Conservation (phyloP, 2,888 invertebrate species). For the Zaprionus bogoriensis region DNA sequence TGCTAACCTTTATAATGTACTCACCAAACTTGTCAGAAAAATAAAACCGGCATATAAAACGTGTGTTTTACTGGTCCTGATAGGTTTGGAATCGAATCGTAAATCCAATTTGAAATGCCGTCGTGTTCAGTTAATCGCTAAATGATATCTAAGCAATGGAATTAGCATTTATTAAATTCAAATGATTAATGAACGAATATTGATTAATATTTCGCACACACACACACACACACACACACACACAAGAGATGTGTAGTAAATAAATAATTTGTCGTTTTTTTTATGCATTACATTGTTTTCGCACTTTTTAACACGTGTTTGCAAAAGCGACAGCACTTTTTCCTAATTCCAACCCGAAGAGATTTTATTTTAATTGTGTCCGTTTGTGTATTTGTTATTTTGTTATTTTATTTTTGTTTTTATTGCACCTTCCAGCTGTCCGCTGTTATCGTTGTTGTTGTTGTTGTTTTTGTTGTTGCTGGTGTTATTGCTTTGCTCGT, state of each 20-base stretch:
- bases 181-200: slow-evolving; percentile 53
- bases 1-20: slow-evolving; percentile 14
- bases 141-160: slow-evolving; percentile 39
- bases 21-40: slow-evolving; percentile 74
- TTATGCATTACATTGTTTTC: slow-evolving; percentile 46
- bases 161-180: slow-evolving; percentile 48
- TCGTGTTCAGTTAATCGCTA: slow-evolving; percentile 35
- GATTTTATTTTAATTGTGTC: slow-evolving; percentile 6
- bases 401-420: slow-evolving; percentile 17
- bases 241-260: slow-evolving; percentile 10
- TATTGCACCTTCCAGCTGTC: slow-evolving; percentile 24
- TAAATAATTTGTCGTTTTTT: slow-evolving; percentile 12
- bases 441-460: slow-evolving; percentile 13
- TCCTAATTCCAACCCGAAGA: neutral
- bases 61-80: slow-evolving; percentile 4
- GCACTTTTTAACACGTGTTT: slow-evolving; percentile 50
- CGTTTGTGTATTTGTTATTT: slow-evolving; percentile 15
- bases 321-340: slow-evolving; percentile 18
- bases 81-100: slow-evolving; percentile 28
- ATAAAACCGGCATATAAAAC: slow-evolving; percentile 61
- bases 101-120: slow-evolving; percentile 40
- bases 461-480: slow-evolving; percentile 19
- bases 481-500: slow-evolving; percentile 21
- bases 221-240: slow-evolving; percentile 9
- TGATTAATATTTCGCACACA: slow-evolving; percentile 52